These are phyloP conservation scores for Geopemphigus sp. DNA, from an alignment of 1,140 invertebrate genomes.

Conservation along the genomic window DNA sequence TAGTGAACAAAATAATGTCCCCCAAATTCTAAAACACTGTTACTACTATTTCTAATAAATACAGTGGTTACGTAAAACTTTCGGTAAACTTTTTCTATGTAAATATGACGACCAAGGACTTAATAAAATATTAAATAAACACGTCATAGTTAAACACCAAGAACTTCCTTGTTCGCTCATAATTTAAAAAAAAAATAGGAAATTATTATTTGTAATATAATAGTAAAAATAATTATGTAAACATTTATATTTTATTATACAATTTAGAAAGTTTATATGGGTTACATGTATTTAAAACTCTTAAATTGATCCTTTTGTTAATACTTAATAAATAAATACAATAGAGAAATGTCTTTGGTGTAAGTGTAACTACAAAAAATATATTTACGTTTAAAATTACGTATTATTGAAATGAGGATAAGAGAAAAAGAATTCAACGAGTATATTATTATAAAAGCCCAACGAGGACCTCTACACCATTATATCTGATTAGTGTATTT, in stretches of 20 bases:
- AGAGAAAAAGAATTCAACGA: too few species aligned
- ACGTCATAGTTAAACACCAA: background rate
- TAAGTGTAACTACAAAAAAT: background rate
- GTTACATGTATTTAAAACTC: background rate
- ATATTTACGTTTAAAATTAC: background rate
- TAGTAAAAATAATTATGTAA: constrained; percentile 6
- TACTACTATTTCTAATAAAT: too few species aligned
- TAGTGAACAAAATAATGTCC: too few species aligned
- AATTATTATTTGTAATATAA: background rate
- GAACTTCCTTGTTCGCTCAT: background rate
- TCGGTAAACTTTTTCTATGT: too few species aligned
- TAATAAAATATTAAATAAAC: too few species aligned
- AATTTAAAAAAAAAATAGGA: background rate
- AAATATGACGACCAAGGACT: too few species aligned
- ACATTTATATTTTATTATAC: constrained; percentile 17
- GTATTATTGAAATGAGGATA: too few species aligned
- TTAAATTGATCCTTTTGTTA: background rate
- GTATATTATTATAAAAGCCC: too few species aligned
- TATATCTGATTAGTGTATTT: too few species aligned
- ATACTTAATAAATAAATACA: background rate
- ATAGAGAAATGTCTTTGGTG: background rate
- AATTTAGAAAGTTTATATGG: constrained; percentile 17
- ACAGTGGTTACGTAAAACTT: too few species aligned
- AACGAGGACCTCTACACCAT: too few species aligned
- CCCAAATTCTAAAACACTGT: too few species aligned